Evolutionary conservation across 2,113 vertebrate genomes (phyloP), one percentile per base, ranked within the genome.

Genomic region (Prunella fulvescens): DNA sequence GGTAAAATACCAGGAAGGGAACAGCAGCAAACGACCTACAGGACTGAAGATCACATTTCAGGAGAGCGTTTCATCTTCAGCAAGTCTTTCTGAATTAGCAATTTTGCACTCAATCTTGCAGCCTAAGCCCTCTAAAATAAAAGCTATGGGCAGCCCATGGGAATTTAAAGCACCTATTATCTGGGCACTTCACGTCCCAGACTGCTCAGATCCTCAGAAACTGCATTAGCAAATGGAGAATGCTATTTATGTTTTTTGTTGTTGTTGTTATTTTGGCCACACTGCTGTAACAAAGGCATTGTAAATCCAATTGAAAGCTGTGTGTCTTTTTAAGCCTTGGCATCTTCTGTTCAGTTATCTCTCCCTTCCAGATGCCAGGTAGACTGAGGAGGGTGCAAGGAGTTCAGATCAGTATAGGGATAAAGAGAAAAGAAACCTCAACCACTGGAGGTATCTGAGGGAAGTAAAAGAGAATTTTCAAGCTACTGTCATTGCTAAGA

Each of bases 311-410:
- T 23, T 76, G 91, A 89, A 95, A 95, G 83, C 72, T 29, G n/a
- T 6, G 19, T 70, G 85, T 53, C 88, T 96, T 94, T 95, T 96
- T 96, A 97, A 97, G 78, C 60, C 85, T 86, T 86, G 92, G 91
- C 96, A 94, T n/a, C 64, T 82, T 92, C 50, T 74, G 73, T 92
- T 96, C 92, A 67, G 88, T 94, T 95, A 96, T 96, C 97, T 97
- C 70, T 76, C 35, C 54, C 45, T 95, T 95, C 90, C 97, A 97
- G 92, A 94, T 97, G 96, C 81, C 77, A 94, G 91, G 87, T 90
- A 65, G 70, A 64, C 56, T 90, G 93, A 86, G 67, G 86, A 93
- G 87, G 73, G 91, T 39, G 48, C 76, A 33, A 33, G 25, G 42
- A 72, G 54, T 72, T 88, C 77, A 94, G 94, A 96, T 95, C 93